Evolutionary conservation across 1,140 invertebrate genomes (phyloP), one percentile per base, ranked within the genome.

Genomic region (Leptopilina clavipes): DNA sequence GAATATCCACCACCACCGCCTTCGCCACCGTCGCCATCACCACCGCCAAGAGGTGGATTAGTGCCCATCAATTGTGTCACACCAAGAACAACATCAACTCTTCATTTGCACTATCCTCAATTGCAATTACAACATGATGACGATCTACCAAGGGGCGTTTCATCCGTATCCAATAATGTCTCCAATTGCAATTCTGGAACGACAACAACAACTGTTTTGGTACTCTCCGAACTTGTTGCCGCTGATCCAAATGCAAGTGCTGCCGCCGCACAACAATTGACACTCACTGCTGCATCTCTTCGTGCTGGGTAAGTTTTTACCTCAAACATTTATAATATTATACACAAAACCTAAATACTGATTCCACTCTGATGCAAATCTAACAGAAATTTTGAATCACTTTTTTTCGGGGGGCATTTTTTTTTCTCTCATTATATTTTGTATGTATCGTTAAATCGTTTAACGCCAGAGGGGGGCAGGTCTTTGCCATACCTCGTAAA

Each of bases 171-270:
- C 81, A 86, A 84, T 18, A 81, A 85, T 0, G 84, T 86, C 14
- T 85, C 86, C 8, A 88, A 88, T 75, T 86, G 88, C 19, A 84
- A 86, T 1, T 81, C 86, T 0, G 85, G 86, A 0, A 90, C 89
- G 12, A 90, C 91, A n/a, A 91, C 90, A 1, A 91, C 91, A 5
- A 92, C 92, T 0, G 92, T 92, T 9, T 82, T 92, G 71, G 92
- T 92, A 0, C 86, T 92, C 0, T 92, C 91, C 0, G 92, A 92
- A 79, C 81, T 92, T 17, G 91, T 92, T 0, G 91, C 88, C 0
- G 83, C 87, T 3, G 88, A 90, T 52, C 89, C 73, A 72, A 85
- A 18, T 80, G 84, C 81, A 56, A 82, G 80, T 45, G 83, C 80
- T 14, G 82, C 81, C 6, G 80, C 84, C 5, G 81, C 82, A 31